Conservation (phyloP, 2,888 invertebrate species). For the Agriopis aurantiaria region DNA sequence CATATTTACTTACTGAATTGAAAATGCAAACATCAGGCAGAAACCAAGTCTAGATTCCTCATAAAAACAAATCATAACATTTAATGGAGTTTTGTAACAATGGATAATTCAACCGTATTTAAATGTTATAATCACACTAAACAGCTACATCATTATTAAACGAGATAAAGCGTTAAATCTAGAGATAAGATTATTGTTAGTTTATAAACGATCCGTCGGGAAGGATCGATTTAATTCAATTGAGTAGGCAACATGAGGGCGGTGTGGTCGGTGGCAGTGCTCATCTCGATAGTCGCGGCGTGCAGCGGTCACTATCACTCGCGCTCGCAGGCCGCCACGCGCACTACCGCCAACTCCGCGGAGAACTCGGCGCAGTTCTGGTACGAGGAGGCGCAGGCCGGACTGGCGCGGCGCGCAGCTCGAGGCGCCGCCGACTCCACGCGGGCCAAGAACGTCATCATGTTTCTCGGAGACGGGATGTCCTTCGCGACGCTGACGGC, state of each 20-base stretch:
- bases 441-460: slow-evolving; percentile 84
- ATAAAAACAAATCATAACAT: neutral
- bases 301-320: neutral
- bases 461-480: slow-evolving; percentile 93
- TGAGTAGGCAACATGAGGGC: neutral
- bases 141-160: neutral
- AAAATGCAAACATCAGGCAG: no score
- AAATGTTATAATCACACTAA: neutral
- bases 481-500: slow-evolving; percentile 89
- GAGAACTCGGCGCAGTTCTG: slow-evolving; percentile 67
- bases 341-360: slow-evolving; percentile 11
- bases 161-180: slow-evolving; percentile 2
- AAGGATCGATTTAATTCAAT: neutral
- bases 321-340: neutral
- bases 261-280: neutral
- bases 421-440: slow-evolving; percentile 37
- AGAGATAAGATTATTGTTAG: slow-evolving; percentile 2
- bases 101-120: neutral
- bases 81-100: slow-evolving; percentile 1
- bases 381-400: slow-evolving; percentile 71
- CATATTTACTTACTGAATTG: no score
- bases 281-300: neutral
- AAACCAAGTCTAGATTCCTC: no score
- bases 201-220: neutral
- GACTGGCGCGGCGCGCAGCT: slow-evolving; percentile 53